phyloP scores from a whole-genome alignment of 2,113 vertebrate genomes.

The Anolis sagrei region DNA sequence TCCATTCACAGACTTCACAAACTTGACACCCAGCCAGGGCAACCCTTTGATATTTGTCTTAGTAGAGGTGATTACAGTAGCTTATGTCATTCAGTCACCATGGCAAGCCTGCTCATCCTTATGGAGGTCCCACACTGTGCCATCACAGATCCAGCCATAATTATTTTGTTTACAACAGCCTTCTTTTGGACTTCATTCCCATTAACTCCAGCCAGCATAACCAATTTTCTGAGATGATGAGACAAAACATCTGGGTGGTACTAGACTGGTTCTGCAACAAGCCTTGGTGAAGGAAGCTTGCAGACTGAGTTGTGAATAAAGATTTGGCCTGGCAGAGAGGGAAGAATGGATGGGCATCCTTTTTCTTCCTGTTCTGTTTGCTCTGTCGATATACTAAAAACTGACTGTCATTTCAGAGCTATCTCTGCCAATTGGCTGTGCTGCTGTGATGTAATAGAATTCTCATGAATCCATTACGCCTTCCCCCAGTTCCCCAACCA shows the following conservation, averaged over 20 bases:
- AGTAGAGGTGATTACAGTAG: too few species aligned
- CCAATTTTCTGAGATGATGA: background rate
- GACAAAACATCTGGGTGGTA: background rate
- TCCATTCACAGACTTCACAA: too few species aligned
- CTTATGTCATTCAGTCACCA: too few species aligned
- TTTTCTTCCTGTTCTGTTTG: background rate
- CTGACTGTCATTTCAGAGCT: background rate
- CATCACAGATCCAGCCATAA: background rate
- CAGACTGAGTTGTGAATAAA: background rate
- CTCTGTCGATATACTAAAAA: background rate
- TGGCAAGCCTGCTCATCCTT: too few species aligned
- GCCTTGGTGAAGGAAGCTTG: background rate
- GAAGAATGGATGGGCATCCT: background rate
- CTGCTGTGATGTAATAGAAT: too few species aligned
- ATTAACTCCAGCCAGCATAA: background rate
- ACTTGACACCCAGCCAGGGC: too few species aligned
- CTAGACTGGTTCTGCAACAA: background rate
- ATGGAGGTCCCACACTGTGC: too few species aligned
- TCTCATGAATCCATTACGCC: too few species aligned
- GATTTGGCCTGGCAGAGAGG: background rate
- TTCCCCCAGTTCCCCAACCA: too few species aligned
- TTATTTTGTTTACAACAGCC: background rate
- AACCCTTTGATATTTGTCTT: too few species aligned
- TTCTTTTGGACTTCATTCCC: background rate
- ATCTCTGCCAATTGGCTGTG: too few species aligned